These are phyloP conservation scores for Muscicapa striata DNA, from an alignment of 2,797 vertebrate genomes.

Conservation along the genomic window DNA sequence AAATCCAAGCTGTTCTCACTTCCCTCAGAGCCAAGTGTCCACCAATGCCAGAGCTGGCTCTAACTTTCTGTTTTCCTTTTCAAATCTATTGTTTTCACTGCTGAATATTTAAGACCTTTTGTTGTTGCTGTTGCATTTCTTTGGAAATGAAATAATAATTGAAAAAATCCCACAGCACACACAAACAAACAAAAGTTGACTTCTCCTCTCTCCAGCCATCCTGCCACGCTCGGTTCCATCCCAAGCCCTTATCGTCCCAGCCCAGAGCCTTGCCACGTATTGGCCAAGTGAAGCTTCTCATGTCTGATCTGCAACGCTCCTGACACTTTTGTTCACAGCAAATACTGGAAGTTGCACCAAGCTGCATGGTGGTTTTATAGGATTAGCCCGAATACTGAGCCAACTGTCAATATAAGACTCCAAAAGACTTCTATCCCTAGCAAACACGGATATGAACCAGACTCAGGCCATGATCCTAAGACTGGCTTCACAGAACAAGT, in stretches of 20 bases:
- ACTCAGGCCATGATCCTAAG: neutral
- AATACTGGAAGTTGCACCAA: slow-evolving; percentile 27
- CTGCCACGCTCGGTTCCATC: neutral
- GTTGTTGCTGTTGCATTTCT: slow-evolving; percentile 1
- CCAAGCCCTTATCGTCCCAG: slow-evolving; percentile 11
- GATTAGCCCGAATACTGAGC: neutral
- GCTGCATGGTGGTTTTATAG: neutral
- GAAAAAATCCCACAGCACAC: neutral
- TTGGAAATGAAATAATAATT: slow-evolving; percentile 39
- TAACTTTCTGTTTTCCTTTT: slow-evolving; percentile 50
- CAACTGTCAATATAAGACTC: neutral
- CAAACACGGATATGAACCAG: neutral
- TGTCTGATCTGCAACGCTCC: neutral
- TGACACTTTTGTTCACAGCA: slow-evolving; percentile 17
- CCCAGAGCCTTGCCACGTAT: neutral
- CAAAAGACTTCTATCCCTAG: neutral
- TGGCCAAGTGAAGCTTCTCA: neutral
- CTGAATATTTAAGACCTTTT: slow-evolving; percentile 59
- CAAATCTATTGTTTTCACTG: slow-evolving; percentile 59
- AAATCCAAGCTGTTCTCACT: slow-evolving; percentile 61
- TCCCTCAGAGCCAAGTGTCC: slow-evolving; percentile 54
- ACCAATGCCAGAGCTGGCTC: slow-evolving; percentile 51
- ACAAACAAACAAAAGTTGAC: slow-evolving; percentile 25
- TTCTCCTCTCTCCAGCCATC: neutral
- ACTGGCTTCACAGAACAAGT: neutral